These are phyloP conservation scores for Telenomus remus DNA, from an alignment of 1,140 invertebrate genomes.

Conservation along the genomic window DNA sequence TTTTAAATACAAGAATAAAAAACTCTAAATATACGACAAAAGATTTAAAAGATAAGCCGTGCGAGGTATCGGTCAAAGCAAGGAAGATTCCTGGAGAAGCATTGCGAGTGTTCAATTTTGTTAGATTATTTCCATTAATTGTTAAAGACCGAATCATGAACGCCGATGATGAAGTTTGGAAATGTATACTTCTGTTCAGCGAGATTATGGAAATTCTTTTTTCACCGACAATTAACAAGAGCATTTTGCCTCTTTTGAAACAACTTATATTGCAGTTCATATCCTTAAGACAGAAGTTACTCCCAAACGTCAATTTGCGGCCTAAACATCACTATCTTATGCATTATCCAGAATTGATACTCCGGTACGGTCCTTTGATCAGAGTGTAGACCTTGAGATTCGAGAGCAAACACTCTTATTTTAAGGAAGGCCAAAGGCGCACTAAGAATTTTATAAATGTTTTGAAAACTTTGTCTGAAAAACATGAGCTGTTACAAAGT, in stretches of 20 bases:
- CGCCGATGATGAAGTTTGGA: slow-evolving; percentile 27
- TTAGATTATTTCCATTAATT: slow-evolving; percentile 41
- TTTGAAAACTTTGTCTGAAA: slow-evolving; percentile 44
- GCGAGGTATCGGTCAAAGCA: slow-evolving; percentile 12
- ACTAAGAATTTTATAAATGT: slow-evolving; percentile 59
- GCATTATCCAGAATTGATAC: slow-evolving; percentile 55
- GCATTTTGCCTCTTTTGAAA: slow-evolving; percentile 39
- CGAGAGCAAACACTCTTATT: slow-evolving; percentile 61
- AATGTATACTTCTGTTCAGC: slow-evolving; percentile 32
- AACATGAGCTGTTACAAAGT: no score
- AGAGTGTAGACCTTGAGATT: slow-evolving; percentile 60
- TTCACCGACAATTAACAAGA: slow-evolving; percentile 46
- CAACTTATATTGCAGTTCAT: slow-evolving; percentile 46
- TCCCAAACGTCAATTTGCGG: slow-evolving; percentile 23
- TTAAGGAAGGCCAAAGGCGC: slow-evolving; percentile 53
- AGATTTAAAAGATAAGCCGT: slow-evolving; percentile 53
- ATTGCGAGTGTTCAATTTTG: slow-evolving; percentile 36
- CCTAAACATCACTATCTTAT: slow-evolving; percentile 59
- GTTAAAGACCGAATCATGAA: slow-evolving; percentile 36
- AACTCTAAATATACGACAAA: slow-evolving; percentile 50
- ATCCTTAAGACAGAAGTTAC: no score
- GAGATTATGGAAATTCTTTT: slow-evolving; percentile 60
- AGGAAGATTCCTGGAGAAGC: slow-evolving; percentile 27
- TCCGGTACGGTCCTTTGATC: slow-evolving; percentile 57
- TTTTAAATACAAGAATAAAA: slow-evolving; percentile 20